Conservation (phyloP, 2,113 vertebrate genomes). For the Zosterops pallidus region DNA sequence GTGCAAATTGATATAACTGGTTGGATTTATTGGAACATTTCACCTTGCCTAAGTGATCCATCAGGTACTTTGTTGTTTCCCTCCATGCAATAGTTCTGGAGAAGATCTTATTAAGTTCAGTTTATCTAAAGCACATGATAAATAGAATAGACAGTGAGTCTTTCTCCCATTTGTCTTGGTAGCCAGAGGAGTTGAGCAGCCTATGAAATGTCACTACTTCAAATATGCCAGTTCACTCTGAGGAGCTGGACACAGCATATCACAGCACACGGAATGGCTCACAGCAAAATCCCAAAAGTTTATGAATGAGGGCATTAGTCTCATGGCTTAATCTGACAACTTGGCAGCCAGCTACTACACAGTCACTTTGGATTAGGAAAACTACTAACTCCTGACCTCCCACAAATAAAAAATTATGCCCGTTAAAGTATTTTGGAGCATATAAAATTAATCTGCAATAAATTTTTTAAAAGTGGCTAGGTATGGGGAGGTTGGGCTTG, state of each 20-base stretch:
- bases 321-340: neutral
- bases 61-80: neutral
- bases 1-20: neutral
- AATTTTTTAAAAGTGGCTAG: neutral
- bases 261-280: fast-evolving
- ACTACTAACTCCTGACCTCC: neutral
- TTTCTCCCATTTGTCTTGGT: neutral
- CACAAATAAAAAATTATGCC: neutral
- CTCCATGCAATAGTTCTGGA: neutral
- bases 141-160: neutral
- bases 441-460: neutral
- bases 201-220: neutral
- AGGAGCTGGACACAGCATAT: neutral
- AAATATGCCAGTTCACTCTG: neutral
- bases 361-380: neutral
- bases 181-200: neutral
- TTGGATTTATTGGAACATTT: neutral
- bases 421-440: neutral
- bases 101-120: neutral
- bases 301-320: neutral
- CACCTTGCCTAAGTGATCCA: neutral
- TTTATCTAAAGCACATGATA: neutral
- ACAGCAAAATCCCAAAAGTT: neutral
- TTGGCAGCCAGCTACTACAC: neutral
- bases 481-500: neutral